Evolutionary conservation across 2,888 invertebrate species (phyloP).

Genomic region (Clanis bilineata): DNA sequence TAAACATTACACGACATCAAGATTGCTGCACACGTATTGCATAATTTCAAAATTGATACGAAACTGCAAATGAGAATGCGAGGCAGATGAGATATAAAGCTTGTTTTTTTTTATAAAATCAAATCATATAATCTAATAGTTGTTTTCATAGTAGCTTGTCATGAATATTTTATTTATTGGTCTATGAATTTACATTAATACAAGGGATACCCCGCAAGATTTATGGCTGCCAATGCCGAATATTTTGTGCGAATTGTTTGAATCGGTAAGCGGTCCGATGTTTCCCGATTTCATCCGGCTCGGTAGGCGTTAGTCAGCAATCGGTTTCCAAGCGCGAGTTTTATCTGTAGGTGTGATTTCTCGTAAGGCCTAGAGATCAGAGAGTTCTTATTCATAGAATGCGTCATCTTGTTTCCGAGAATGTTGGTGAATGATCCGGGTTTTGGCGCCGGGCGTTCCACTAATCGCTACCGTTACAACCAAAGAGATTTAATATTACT

Average conservation of each 20-base stretch:
- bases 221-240: constrained; percentile 4
- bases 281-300: constrained; percentile 1
- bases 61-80: no score
- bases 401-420: constrained; percentile 4
- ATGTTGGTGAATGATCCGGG: neutral
- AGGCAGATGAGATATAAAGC: no score
- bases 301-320: constrained; percentile 12
- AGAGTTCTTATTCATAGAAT: constrained; percentile 7
- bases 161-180: neutral
- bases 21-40: no score
- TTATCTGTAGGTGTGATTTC: neutral
- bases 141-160: neutral
- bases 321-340: constrained; percentile 4
- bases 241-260: neutral
- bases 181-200: constrained; percentile 9
- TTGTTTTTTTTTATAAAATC: no score
- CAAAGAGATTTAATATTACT: no score
- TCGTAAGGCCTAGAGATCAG: neutral
- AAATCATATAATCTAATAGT: no score
- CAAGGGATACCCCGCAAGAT: neutral
- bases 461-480: no score
- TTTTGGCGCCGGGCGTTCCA: neutral
- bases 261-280: neutral
- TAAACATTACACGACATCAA: no score
- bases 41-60: no score